These are phyloP conservation scores for Drosophila pseudoananassae DNA, from an alignment of 1,140 invertebrate genomes.

Conservation along the genomic window DNA sequence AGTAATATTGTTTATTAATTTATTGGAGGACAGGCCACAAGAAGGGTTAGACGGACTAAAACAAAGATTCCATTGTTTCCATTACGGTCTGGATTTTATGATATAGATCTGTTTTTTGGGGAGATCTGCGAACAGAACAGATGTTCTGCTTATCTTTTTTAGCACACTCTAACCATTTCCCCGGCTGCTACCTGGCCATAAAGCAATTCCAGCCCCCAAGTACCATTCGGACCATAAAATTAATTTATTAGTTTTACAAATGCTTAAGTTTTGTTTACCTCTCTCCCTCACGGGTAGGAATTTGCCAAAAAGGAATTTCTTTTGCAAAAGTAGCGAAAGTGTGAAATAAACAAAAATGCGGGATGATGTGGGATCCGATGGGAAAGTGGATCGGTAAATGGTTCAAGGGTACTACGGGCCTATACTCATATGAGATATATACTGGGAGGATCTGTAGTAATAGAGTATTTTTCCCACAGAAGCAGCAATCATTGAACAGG, in stretches of 20 bases:
- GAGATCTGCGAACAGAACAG: constrained; percentile 11
- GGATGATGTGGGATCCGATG: not conserved
- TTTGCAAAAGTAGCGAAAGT: constrained; percentile 32
- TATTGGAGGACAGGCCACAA: constrained; percentile 12
- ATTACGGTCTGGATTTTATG: constrained; percentile 17
- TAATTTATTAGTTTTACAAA: constrained; percentile 74
- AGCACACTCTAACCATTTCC: constrained; percentile 16
- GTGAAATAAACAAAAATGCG: constrained; percentile 30
- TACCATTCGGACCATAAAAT: constrained; percentile 55
- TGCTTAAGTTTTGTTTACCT: constrained; percentile 58
- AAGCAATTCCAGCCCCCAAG: constrained; percentile 34
- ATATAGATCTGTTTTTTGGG: not conserved
- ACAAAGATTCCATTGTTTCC: constrained; percentile 23
- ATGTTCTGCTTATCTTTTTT: constrained; percentile 48
- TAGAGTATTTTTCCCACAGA: constrained; percentile 5
- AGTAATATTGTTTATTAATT: constrained; percentile 31
- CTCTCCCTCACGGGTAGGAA: not conserved
- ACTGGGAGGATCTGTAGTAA: constrained; percentile 8
- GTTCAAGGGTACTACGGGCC: constrained; percentile 27
- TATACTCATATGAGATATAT: not conserved
- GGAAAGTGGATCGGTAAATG: constrained; percentile 37
- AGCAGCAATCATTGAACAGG: constrained; percentile 5
- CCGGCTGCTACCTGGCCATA: constrained; percentile 36
- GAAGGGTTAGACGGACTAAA: constrained; percentile 1
- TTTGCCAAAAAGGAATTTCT: constrained; percentile 28